Conservation (phyloP, 2,888 invertebrate genomes). For the Pandemis corylana region DNA sequence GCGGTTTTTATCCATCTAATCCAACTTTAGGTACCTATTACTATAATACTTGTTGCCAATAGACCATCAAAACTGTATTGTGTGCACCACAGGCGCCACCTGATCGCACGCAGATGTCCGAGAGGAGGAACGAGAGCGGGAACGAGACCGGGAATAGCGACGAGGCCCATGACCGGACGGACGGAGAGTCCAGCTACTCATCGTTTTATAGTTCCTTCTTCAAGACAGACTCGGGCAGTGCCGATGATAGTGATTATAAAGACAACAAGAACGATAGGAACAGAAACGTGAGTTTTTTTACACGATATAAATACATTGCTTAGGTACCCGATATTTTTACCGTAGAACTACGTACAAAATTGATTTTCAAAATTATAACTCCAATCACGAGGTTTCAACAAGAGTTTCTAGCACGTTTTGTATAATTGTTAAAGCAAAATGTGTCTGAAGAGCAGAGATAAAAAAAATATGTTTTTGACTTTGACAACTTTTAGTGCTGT, state of each 20-base stretch:
- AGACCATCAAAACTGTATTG: constrained; percentile 14
- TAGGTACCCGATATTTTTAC: no score
- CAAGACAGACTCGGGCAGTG: constrained; percentile 85
- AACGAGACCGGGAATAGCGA: constrained; percentile 51
- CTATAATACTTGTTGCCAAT: neutral
- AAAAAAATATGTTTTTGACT: neutral
- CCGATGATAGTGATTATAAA: constrained; percentile 64
- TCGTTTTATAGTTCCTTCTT: constrained; percentile 90
- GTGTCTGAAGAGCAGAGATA: no score
- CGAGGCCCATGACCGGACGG: constrained; percentile 62
- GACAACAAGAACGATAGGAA: constrained; percentile 47
- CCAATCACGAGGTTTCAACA: no score
- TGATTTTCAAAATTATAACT: no score
- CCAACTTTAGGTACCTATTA: neutral
- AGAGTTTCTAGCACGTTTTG: no score
- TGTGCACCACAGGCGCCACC: neutral
- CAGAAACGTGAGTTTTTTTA: constrained; percentile 15
- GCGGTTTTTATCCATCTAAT: no score
- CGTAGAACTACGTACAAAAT: no score
- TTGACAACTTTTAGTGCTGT: neutral
- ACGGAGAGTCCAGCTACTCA: constrained; percentile 85
- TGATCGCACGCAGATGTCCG: neutral
- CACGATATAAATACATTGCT: no score
- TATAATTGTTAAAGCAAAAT: no score
- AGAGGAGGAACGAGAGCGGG: constrained; percentile 15